Conservation (phyloP, 2,888 invertebrate species). For the Dicranocentrus wangi region DNA sequence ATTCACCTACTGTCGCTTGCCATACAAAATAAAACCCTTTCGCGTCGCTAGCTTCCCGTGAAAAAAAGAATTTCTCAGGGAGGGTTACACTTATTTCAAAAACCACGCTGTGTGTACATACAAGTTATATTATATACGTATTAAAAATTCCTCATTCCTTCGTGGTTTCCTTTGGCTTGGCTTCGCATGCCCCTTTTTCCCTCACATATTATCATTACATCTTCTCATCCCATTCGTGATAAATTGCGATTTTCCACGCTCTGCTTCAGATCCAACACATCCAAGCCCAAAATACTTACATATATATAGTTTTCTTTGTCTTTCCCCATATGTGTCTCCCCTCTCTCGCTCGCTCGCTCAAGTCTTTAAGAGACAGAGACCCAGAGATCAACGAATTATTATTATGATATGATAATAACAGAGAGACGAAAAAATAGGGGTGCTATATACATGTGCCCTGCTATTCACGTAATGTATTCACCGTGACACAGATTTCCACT, state of each 20-base stretch:
- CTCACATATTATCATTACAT: neutral
- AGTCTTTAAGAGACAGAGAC: conserved; percentile 15
- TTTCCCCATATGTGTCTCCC: conserved; percentile 5
- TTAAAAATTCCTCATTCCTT: neutral
- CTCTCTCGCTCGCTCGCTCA: neutral
- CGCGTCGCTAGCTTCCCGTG: no score
- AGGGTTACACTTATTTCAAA: conserved; percentile 4
- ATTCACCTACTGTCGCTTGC: conserved; percentile 1
- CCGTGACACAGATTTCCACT: conserved; percentile 62
- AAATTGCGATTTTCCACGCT: conserved; percentile 62
- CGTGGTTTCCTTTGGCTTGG: neutral
- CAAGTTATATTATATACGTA: neutral
- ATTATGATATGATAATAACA: conserved; percentile 24
- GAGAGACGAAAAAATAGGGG: conserved; percentile 19
- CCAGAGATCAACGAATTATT: conserved; percentile 47
- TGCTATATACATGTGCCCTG: conserved; percentile 2
- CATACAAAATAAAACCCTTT: neutral
- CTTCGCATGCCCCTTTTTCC: conserved; percentile 1
- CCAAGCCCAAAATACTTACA: no score
- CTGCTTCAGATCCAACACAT: conserved; percentile 52
- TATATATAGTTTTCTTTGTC: conserved; percentile 24
- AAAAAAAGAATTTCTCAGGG: neutral
- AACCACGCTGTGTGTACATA: neutral
- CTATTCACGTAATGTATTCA: conserved; percentile 13
- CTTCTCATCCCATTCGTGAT: conserved; percentile 32